A percentile compares a stretch with the other conserved stretches of the same genome.
phyloP scores from a whole-genome alignment of 2,888 invertebrate genomes.

The Drosophila peninsularis region DNA sequence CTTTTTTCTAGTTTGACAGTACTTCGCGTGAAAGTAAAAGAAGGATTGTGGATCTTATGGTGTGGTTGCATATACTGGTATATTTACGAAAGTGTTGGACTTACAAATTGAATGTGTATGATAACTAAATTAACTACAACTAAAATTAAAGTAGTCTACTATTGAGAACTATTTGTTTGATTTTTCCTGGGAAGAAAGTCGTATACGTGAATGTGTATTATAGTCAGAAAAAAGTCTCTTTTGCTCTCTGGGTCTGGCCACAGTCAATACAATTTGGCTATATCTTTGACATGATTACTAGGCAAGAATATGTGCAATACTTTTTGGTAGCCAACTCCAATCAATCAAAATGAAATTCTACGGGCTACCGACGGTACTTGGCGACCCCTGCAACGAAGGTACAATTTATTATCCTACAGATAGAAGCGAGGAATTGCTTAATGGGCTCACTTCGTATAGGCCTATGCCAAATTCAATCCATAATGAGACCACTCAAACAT shows the following conservation, averaged over 20 bases:
- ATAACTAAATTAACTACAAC: no score
- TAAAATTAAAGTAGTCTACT: background rate
- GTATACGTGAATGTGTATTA: background rate
- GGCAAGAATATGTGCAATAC: slow-evolving; percentile 4
- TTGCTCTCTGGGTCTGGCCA: slow-evolving; percentile 15
- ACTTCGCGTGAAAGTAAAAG: background rate
- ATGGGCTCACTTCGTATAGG: background rate
- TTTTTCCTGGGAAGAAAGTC: background rate
- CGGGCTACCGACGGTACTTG: background rate
- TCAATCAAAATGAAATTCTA: background rate
- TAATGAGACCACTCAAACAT: slow-evolving; percentile 46
- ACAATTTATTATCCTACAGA: background rate
- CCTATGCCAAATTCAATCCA: no score
- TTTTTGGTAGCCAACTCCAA: background rate
- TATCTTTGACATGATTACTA: slow-evolving; percentile 26
- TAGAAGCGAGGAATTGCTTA: background rate
- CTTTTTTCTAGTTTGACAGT: background rate
- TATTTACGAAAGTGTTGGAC: background rate
- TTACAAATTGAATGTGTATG: background rate
- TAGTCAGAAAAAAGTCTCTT: slow-evolving; percentile 34
- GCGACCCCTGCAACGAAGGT: background rate
- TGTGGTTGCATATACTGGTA: background rate
- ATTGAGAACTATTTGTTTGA: background rate
- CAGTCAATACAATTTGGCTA: slow-evolving; percentile 5
- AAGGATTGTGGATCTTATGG: slow-evolving; percentile 8